Conservation (phyloP, 2,797 vertebrate genomes). For the Zalophus californianus region DNA sequence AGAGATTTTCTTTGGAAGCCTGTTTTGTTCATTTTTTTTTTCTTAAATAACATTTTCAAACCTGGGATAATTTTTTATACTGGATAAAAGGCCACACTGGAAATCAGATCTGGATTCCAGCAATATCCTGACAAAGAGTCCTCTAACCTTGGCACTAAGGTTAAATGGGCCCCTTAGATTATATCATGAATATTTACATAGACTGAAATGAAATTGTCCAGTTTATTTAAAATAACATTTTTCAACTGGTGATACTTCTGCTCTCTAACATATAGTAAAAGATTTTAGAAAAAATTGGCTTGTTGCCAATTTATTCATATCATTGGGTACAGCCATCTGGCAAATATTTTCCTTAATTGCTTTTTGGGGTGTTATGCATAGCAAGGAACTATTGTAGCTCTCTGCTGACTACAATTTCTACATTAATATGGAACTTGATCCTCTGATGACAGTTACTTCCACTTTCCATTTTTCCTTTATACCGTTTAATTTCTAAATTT, state of each 20-base stretch:
- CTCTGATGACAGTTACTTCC: neutral
- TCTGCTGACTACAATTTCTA: constrained; percentile 20
- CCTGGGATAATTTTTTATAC: neutral
- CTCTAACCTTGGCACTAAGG: neutral
- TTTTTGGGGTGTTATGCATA: constrained; percentile 12
- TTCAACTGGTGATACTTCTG: neutral
- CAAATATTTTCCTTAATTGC: constrained; percentile 58
- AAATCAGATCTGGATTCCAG: neutral
- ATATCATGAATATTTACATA: neutral
- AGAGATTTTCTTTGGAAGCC: neutral
- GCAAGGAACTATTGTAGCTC: neutral
- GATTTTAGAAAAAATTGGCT: constrained; percentile 6
- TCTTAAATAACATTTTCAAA: constrained; percentile 22
- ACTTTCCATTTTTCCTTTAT: neutral
- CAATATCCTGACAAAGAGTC: neutral
- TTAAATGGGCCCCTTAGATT: neutral
- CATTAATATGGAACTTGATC: neutral
- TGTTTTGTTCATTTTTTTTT: neutral
- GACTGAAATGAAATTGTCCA: neutral
- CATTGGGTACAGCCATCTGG: constrained; percentile 43
- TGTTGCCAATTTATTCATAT: constrained; percentile 28
- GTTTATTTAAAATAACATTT: constrained; percentile 18
- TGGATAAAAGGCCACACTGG: neutral
- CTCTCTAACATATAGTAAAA: neutral
- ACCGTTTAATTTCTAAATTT: neutral